phyloP scores from a whole-genome alignment of 30 jellyfish, hydroid and myxozoan genomes.

The Aurelia aurita region DNA sequence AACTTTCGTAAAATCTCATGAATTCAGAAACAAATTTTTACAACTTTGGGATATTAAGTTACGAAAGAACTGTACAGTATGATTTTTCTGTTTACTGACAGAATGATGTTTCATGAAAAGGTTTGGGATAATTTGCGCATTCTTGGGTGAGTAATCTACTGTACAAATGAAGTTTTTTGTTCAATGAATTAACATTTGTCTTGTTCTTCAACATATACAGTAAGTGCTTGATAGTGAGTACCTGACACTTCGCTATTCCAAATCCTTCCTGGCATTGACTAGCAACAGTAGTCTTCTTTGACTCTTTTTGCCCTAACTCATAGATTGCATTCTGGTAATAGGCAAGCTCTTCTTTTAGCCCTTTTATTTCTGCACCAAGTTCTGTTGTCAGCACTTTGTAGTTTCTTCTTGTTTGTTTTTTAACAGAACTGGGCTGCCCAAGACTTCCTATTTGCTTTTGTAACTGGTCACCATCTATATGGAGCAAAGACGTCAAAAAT shows the following conservation, averaged over 20 bases:
- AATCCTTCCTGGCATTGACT: conserved; percentile 41
- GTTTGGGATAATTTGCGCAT: too few relatives aligned
- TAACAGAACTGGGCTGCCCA: neutral
- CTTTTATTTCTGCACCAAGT: conserved; percentile 25
- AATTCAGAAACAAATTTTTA: too few relatives aligned
- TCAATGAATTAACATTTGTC: too few relatives aligned
- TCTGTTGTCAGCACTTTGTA: conserved; percentile 11
- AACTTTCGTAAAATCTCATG: too few relatives aligned
- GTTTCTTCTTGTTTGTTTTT: neutral
- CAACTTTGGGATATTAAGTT: too few relatives aligned
- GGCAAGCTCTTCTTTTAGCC: conserved; percentile 53
- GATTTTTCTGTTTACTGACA: too few relatives aligned
- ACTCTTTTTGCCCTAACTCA: conserved; percentile 50
- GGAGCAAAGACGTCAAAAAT: neutral
- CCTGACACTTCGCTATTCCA: conserved; percentile 73
- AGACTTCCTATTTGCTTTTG: neutral
- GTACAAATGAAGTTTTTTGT: too few relatives aligned
- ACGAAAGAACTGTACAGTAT: too few relatives aligned
- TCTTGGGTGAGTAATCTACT: too few relatives aligned
- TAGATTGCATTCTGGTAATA: conserved; percentile 65
- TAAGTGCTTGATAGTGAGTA: neutral
- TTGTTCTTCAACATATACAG: too few relatives aligned
- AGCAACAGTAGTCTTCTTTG: neutral
- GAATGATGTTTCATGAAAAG: too few relatives aligned
- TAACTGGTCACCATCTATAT: neutral